Percentiles rank a stretch among this genome's conserved stretches.
Conservation (phyloP, 2,888 invertebrate species). For the Dicyrtoma fusca region DNA sequence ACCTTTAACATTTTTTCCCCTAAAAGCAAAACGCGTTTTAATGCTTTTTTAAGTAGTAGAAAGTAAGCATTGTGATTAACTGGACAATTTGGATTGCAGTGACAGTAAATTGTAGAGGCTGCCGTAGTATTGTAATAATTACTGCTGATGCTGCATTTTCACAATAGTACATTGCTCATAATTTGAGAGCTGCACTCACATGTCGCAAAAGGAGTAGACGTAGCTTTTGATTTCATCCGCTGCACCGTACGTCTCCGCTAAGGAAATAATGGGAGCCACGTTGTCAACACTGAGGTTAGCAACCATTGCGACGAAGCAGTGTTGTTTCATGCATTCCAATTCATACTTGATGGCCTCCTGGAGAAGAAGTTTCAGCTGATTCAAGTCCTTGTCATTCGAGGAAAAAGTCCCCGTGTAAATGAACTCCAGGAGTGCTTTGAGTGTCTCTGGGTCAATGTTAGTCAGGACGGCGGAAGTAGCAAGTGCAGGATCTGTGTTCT, state of each 20-base stretch:
- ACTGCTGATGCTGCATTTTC: too few relatives aligned
- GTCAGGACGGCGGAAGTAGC: not conserved
- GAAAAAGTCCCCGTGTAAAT: not conserved
- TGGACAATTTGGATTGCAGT: too few relatives aligned
- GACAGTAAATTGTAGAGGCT: too few relatives aligned
- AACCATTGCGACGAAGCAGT: not conserved
- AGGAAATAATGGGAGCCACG: not conserved
- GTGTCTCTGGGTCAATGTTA: not conserved
- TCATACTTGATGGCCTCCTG: slow-evolving; percentile 9
- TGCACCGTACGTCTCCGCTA: not conserved
- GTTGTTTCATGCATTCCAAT: not conserved
- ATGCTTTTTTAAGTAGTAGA: too few relatives aligned
- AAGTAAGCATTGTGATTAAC: too few relatives aligned
- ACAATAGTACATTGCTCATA: too few relatives aligned
- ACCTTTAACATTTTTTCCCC: too few relatives aligned
- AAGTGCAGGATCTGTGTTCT: not conserved
- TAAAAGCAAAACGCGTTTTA: too few relatives aligned
- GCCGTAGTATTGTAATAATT: too few relatives aligned
- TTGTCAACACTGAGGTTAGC: not conserved
- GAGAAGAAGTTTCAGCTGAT: not conserved
- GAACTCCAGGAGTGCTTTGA: not conserved
- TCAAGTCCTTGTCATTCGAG: not conserved
- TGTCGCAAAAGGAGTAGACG: not conserved
- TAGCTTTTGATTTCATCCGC: not conserved
- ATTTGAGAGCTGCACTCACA: too few relatives aligned